phyloP scores from a whole-genome alignment of 2,113 vertebrate genomes.

The Rafetus swinhoei region DNA sequence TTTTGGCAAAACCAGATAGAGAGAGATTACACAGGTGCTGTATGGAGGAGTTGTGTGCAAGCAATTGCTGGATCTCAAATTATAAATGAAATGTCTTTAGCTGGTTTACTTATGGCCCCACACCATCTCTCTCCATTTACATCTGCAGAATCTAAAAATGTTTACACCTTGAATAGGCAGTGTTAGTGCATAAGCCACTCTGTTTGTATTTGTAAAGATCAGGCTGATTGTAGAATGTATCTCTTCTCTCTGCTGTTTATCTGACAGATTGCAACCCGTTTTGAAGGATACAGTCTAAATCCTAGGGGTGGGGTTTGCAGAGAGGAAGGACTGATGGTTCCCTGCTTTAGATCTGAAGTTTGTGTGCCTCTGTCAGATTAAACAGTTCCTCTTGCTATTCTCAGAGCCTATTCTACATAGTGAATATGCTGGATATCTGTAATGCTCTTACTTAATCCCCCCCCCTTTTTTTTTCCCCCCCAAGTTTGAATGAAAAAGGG shows the following conservation, averaged over 20 bases:
- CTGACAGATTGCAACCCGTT: not conserved
- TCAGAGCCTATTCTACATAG: constrained; percentile 27
- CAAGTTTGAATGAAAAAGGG: not conserved
- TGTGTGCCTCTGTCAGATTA: not conserved
- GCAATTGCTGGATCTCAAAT: fast-evolving
- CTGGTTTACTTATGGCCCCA: not conserved
- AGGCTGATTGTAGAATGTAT: not conserved
- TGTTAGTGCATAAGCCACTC: fast-evolving
- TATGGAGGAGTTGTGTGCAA: not conserved
- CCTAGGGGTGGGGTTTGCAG: not conserved
- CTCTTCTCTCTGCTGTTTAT: fast-evolving
- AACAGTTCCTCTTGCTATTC: not conserved
- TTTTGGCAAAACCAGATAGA: fast-evolving
- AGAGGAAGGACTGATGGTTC: constrained; percentile 9
- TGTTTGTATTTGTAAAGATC: not conserved
- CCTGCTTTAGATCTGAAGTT: not conserved
- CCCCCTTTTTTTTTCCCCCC: not conserved
- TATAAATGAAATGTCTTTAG: not conserved
- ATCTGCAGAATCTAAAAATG: not conserved
- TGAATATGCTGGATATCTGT: not conserved
- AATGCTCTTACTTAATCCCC: not conserved
- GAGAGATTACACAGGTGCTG: not conserved
- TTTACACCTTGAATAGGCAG: fast-evolving
- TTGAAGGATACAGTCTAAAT: not conserved
- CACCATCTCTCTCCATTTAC: not conserved